A percentile compares a stretch with the other conserved stretches of the same genome.
phyloP scores from a whole-genome alignment of 2,888 invertebrate species.

The Philopedon plagiatum region DNA sequence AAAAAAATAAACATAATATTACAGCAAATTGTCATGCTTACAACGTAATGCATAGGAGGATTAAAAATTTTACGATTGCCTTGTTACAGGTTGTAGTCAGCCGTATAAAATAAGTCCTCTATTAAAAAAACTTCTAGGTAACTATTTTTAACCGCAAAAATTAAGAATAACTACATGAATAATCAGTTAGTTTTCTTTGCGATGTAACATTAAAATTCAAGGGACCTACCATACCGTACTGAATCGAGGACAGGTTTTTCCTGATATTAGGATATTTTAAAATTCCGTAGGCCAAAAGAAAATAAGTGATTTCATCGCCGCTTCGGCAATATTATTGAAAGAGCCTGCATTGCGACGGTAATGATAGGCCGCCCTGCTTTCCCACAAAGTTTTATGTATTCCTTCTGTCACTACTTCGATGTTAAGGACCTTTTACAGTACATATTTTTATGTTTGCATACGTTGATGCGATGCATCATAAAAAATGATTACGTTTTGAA shows the following conservation, averaged over 20 bases:
- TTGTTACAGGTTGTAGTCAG: no score
- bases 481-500: neutral
- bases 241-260: neutral
- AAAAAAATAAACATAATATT: no score
- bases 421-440: neutral
- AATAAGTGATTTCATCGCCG: slow-evolving; percentile 9
- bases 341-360: neutral
- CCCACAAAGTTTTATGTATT: neutral
- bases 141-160: no score
- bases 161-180: no score
- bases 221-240: neutral
- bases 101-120: no score
- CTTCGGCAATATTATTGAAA: slow-evolving; percentile 6
- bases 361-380: neutral
- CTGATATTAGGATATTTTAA: slow-evolving; percentile 25
- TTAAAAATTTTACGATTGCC: no score
- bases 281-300: slow-evolving; percentile 17
- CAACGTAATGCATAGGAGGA: no score
- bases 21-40: no score
- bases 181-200: neutral
- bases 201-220: neutral
- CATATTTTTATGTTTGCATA: neutral
- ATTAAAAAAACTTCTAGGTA: no score
- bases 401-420: neutral
- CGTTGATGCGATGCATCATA: neutral